phyloP scores from a whole-genome alignment of 2,113 vertebrate genomes.

The Hystrix brachyura region DNA sequence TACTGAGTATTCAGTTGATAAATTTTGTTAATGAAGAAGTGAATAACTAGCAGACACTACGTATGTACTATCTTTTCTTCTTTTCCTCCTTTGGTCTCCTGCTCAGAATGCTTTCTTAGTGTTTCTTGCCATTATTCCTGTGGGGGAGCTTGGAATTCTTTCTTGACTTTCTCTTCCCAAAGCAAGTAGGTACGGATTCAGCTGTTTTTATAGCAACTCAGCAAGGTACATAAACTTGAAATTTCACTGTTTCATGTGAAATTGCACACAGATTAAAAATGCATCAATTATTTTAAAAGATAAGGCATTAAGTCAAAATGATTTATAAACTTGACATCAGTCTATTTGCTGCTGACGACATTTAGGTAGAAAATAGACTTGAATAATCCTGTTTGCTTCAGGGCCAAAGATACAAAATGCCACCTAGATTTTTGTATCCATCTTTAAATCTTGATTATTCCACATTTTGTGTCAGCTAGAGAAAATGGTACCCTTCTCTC shows the following conservation, averaged over 20 bases:
- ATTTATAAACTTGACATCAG: conserved; percentile 58
- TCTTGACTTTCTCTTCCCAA: conserved; percentile 7
- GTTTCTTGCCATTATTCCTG: neutral
- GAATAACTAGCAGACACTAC: neutral
- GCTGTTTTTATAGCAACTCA: conserved; percentile 28
- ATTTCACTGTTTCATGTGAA: conserved; percentile 34
- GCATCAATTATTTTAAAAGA: conserved; percentile 33
- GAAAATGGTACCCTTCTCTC: conserved; percentile 60
- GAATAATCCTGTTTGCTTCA: conserved; percentile 17
- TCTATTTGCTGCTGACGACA: conserved; percentile 41
- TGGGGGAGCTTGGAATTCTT: neutral
- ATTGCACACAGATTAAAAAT: conserved; percentile 59
- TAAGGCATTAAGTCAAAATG: conserved; percentile 62
- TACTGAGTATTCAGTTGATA: conserved; percentile 6
- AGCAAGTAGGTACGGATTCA: neutral
- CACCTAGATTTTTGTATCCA: neutral
- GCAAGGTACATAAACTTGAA: conserved; percentile 38
- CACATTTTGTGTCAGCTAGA: conserved; percentile 52
- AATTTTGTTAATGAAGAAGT: conserved; percentile 15
- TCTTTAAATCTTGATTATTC: conserved; percentile 61
- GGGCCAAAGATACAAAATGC: conserved; percentile 44
- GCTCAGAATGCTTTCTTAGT: neutral
- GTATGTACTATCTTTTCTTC: neutral
- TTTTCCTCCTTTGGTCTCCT: neutral
- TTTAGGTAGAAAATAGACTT: conserved; percentile 49